phyloP scores from a whole-genome alignment of 2,113 vertebrate genomes.

The Dryoscopus gambensis region DNA sequence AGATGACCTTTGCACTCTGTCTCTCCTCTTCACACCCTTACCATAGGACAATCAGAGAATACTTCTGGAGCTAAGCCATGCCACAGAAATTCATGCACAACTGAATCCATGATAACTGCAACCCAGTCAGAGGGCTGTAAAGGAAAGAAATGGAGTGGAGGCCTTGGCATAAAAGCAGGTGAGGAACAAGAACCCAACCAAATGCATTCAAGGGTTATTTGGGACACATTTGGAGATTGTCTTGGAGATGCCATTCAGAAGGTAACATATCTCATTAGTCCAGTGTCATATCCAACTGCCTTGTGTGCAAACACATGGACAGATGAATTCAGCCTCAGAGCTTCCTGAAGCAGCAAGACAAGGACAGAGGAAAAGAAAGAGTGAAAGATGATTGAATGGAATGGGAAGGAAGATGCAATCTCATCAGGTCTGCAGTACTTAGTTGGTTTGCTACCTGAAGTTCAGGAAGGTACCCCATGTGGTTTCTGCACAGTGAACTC shows the following conservation, averaged over 20 bases:
- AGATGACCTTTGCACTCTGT: neutral
- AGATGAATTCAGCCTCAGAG: neutral
- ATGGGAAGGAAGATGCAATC: neutral
- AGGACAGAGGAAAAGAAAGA: neutral
- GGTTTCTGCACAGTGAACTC: neutral
- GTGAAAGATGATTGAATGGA: neutral
- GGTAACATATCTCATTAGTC: neutral
- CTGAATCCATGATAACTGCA: neutral
- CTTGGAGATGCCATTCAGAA: neutral
- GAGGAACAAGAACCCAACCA: neutral
- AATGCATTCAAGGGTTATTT: neutral
- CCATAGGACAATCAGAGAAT: neutral
- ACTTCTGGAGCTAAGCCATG: neutral
- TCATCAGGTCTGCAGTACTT: neutral
- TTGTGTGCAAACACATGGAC: neutral
- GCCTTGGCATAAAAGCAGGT: neutral
- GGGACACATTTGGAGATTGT: neutral
- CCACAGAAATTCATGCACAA: neutral
- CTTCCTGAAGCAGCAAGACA: neutral
- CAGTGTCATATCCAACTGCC: neutral
- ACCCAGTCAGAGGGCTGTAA: neutral
- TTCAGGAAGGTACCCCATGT: neutral
- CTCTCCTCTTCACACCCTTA: neutral
- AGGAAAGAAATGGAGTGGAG: neutral
- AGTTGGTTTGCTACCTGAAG: neutral